phyloP scores from a whole-genome alignment of 2,888 invertebrate genomes.

The Keiferia lycopersicella region DNA sequence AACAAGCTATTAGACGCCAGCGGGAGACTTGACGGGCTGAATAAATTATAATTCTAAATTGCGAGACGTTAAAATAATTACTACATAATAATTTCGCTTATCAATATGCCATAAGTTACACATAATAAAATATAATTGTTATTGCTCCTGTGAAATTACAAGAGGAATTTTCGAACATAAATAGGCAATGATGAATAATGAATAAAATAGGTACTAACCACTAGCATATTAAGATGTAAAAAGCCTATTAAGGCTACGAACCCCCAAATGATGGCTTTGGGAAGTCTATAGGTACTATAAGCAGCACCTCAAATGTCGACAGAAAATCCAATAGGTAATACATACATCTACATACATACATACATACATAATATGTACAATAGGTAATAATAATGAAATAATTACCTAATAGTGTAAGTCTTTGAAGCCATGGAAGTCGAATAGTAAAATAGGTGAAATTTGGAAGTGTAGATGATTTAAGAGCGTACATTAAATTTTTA shows the following conservation, averaged over 20 bases:
- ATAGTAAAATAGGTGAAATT: not conserved
- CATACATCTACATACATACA: too few species aligned
- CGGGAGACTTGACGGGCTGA: not conserved
- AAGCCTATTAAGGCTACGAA: too few species aligned
- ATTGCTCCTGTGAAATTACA: slow-evolving; percentile 25
- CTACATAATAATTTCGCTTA: slow-evolving; percentile 17
- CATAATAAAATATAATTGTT: slow-evolving; percentile 17
- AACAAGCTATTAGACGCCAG: slow-evolving; percentile 1
- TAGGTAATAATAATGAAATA: too few species aligned
- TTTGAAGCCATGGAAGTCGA: not conserved
- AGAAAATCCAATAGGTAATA: too few species aligned
- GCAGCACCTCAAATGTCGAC: too few species aligned
- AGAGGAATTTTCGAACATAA: slow-evolving; percentile 39
- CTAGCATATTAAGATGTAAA: too few species aligned
- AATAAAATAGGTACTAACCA: too few species aligned
- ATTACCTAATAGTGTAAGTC: not conserved
- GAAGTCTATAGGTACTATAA: too few species aligned
- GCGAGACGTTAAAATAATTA: slow-evolving; percentile 12
- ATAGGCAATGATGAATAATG: not conserved
- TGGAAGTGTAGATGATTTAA: slow-evolving; percentile 44
- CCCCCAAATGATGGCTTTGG: too few species aligned
- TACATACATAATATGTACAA: too few species aligned
- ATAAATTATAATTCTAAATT: slow-evolving; percentile 15
- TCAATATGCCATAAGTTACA: slow-evolving; percentile 16
- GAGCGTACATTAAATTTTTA: slow-evolving; percentile 49